phyloP scores from a whole-genome alignment of 2,888 invertebrate species.

The Cetonia aurata region DNA sequence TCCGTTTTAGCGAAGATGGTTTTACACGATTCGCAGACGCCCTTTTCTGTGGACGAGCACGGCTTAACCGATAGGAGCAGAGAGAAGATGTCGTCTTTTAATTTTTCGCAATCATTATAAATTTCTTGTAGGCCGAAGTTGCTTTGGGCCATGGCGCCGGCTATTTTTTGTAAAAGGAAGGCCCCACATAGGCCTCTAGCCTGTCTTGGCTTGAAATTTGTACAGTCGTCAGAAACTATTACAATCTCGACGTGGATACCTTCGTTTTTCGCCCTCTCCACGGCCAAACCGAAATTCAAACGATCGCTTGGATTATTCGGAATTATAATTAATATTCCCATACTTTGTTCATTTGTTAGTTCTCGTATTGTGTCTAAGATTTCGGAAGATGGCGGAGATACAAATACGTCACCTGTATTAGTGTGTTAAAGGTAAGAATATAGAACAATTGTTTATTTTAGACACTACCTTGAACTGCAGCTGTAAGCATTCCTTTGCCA shows the following conservation, averaged over 20 bases:
- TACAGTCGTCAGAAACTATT: constrained; percentile 79
- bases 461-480: constrained; percentile 75
- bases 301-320: constrained; percentile 85
- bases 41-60: constrained; percentile 75
- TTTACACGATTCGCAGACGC: constrained; percentile 52
- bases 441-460: not conserved
- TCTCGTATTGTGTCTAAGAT: constrained; percentile 62
- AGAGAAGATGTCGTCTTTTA: constrained; percentile 74
- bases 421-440: not conserved
- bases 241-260: constrained; percentile 71
- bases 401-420: constrained; percentile 58
- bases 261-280: constrained; percentile 77
- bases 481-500: constrained; percentile 84
- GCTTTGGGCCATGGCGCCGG: constrained; percentile 80
- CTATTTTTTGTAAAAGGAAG: constrained; percentile 73
- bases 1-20: constrained; percentile 59
- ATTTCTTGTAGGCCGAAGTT: constrained; percentile 73
- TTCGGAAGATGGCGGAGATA: constrained; percentile 57
- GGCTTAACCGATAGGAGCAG: constrained; percentile 78
- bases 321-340: constrained; percentile 79
- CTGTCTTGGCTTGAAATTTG: constrained; percentile 59
- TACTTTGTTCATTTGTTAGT: constrained; percentile 62
- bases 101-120: constrained; percentile 65
- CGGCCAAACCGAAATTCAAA: constrained; percentile 85
- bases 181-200: constrained; percentile 70